Conservation (phyloP, 2,113 vertebrate species). For the Atlantisia rogersi region DNA sequence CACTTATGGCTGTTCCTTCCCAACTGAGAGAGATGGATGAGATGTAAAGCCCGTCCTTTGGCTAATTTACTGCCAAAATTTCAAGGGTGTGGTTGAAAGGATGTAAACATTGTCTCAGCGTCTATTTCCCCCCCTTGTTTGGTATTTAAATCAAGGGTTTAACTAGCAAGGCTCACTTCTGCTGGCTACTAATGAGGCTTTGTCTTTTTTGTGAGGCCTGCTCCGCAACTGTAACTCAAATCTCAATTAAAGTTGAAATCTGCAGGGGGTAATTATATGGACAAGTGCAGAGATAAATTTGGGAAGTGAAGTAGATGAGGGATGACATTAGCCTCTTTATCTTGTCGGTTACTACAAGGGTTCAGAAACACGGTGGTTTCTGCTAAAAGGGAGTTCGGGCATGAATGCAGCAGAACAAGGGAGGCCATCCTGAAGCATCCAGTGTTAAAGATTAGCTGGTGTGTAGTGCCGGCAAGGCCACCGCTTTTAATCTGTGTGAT, state of each 20-base stretch:
- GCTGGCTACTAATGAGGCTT: neutral
- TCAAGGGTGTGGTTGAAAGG: neutral
- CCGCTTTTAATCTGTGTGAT: neutral
- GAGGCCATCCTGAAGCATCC: neutral
- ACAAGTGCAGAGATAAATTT: conserved; percentile 36
- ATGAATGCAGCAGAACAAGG: neutral
- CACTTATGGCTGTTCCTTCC: conserved; percentile 25
- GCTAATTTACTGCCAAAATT: conserved; percentile 37
- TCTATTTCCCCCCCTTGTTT: conserved; percentile 21
- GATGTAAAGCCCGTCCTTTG: conserved; percentile 9
- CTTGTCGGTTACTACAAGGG: neutral
- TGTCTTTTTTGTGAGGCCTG: neutral
- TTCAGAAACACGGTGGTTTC: neutral
- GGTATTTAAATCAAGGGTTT: conserved; percentile 9
- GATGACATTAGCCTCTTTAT: conserved; percentile 15
- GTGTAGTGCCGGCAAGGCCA: neutral
- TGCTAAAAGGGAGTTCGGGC: neutral
- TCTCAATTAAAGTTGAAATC: conserved; percentile 29
- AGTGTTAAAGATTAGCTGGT: conserved; percentile 23
- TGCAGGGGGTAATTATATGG: conserved; percentile 24
- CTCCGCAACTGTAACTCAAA: neutral
- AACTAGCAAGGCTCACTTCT: neutral
- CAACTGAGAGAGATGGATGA: neutral
- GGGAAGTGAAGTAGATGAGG: conserved; percentile 8
- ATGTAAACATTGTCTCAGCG: conserved; percentile 31